phyloP scores from a whole-genome alignment of 2,113 vertebrate genomes.

The Tenrec ecaudatus region DNA sequence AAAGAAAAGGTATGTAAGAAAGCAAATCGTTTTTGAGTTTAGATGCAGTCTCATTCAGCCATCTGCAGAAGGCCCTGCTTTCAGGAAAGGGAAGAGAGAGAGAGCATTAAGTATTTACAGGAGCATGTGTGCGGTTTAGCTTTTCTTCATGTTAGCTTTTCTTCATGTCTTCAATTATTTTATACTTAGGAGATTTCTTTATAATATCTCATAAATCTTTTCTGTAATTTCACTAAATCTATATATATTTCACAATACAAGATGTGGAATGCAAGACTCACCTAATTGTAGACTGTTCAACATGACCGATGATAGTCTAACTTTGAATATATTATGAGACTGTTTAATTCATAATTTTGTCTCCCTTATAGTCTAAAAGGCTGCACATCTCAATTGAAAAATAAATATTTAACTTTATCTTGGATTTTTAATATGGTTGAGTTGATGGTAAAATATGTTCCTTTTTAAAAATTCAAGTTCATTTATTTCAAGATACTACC shows the following conservation, averaged over 20 bases:
- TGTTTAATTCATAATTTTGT: too few relatives aligned
- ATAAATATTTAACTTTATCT: too few relatives aligned
- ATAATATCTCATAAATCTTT: neutral
- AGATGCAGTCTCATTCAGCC: neutral
- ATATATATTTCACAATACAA: conserved; percentile 4
- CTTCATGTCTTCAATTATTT: neutral
- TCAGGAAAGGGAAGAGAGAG: too few relatives aligned
- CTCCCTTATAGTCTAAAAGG: too few relatives aligned
- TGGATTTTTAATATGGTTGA: too few relatives aligned
- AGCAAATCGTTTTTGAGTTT: neutral
- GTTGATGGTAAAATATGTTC: too few relatives aligned
- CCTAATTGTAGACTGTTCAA: too few relatives aligned
- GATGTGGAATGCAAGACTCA: neutral
- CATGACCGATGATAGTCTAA: too few relatives aligned
- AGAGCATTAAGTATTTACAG: neutral
- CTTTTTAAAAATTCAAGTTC: too few relatives aligned
- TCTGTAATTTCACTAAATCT: neutral
- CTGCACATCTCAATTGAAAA: too few relatives aligned
- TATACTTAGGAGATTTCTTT: neutral
- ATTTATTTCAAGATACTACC: too few relatives aligned
- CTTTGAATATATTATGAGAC: too few relatives aligned
- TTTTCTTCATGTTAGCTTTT: neutral
- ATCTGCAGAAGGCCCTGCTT: neutral
- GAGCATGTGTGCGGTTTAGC: rapidly evolving
- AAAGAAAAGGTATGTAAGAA: conserved; percentile 3